Conservation (phyloP, 1,140 invertebrate species). For the Hesperophylax magnus region DNA sequence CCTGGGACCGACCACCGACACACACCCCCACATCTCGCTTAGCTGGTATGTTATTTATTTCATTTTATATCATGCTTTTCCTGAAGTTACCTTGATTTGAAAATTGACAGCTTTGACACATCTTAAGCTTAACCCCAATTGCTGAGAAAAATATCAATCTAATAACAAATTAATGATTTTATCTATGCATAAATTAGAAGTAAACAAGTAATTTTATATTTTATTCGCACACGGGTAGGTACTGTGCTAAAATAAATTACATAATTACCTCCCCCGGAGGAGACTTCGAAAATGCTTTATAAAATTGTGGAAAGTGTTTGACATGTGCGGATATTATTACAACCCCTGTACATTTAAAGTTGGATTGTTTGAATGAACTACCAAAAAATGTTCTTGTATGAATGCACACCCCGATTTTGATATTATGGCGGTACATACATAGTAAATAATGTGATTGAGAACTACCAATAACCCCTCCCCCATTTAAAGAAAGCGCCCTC, state of each 20-base stretch:
- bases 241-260: too few species aligned
- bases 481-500: too few species aligned
- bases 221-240: too few species aligned
- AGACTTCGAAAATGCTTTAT: too few species aligned
- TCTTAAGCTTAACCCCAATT: too few species aligned
- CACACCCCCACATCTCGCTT: constrained; percentile 24
- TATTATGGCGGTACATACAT: too few species aligned
- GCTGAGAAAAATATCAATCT: background rate
- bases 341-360: background rate
- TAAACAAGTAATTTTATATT: background rate
- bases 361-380: background rate
- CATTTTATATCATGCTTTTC: too few species aligned
- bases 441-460: background rate
- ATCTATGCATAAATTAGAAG: background rate
- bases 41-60: constrained; percentile 17
- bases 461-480: too few species aligned
- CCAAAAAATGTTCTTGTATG: background rate
- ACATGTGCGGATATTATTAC: background rate
- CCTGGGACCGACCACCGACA: constrained; percentile 16
- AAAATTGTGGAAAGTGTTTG: too few species aligned
- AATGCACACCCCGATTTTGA: background rate
- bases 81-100: too few species aligned
- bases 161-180: background rate
- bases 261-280: too few species aligned
- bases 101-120: too few species aligned